These are phyloP conservation scores for Garrulus glandarius DNA, from an alignment of 2,797 vertebrate species.

Conservation along the genomic window DNA sequence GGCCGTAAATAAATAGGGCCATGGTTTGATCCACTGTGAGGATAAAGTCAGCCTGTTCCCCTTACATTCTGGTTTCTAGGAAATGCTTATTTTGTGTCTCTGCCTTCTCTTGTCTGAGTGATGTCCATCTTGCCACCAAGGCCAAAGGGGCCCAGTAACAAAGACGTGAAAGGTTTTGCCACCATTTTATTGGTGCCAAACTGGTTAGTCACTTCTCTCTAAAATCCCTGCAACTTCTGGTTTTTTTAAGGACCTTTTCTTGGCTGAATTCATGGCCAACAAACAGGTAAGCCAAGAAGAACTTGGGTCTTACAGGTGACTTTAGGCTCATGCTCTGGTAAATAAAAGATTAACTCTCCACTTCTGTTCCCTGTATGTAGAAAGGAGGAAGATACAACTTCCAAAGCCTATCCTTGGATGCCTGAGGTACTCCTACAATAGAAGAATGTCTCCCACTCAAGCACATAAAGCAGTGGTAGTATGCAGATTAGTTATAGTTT, in stretches of 20 bases:
- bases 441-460: background rate
- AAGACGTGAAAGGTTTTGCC: background rate
- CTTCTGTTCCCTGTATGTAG: background rate
- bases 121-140: background rate
- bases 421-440: background rate
- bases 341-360: background rate
- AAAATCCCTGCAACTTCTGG: background rate
- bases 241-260: background rate
- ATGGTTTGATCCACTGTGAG: background rate
- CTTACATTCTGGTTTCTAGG: background rate
- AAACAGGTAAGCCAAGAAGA: background rate
- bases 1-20: background rate
- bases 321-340: background rate
- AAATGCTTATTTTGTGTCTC: background rate
- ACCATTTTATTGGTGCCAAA: background rate
- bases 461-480: background rate
- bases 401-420: background rate
- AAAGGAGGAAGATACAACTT: background rate
- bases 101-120: background rate
- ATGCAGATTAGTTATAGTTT: background rate
- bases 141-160: background rate
- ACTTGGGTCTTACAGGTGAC: background rate
- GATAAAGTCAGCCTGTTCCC: background rate
- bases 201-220: background rate
- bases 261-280: background rate